These are phyloP conservation scores for Drosophila tsacasi DNA, from an alignment of 1,140 invertebrate genomes.

Conservation along the genomic window DNA sequence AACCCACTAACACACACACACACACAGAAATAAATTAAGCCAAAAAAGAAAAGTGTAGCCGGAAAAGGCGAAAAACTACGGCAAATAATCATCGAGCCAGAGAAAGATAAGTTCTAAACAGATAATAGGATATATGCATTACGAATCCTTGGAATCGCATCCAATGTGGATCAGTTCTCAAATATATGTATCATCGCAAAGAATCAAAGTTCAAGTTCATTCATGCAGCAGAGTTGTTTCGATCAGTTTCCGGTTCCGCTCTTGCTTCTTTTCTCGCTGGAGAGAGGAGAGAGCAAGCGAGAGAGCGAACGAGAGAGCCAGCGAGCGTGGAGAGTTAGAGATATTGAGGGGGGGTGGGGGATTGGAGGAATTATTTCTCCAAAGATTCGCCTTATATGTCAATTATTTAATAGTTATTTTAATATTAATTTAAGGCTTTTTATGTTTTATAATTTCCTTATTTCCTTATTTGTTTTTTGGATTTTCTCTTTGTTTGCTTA, in stretches of 20 bases:
- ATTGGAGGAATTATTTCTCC: conserved; percentile 33
- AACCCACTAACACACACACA: conserved; percentile 1
- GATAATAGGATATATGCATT: conserved; percentile 18
- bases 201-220: conserved; percentile 34
- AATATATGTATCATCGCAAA: conserved; percentile 21
- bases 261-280: not conserved
- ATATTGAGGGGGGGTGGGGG: not conserved
- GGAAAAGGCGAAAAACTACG: conserved; percentile 18
- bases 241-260: conserved; percentile 63
- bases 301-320: not conserved
- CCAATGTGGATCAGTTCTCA: conserved; percentile 13
- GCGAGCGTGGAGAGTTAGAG: not conserved
- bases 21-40: conserved; percentile 21
- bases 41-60: conserved; percentile 18
- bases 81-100: conserved; percentile 4
- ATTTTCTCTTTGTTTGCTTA: conserved; percentile 23
- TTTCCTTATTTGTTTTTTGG: conserved; percentile 2
- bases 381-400: conserved; percentile 28
- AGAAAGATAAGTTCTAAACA: conserved; percentile 11
- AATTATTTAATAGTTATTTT: conserved; percentile 41
- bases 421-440: conserved; percentile 33
- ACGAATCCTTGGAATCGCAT: conserved; percentile 19
- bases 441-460: conserved; percentile 20
- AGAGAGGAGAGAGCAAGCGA: conserved; percentile 6
- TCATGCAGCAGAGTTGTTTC: conserved; percentile 79